A percentile compares a stretch with the other conserved stretches of the same genome.
Evolutionary conservation across 2,888 invertebrate species (phyloP).

Genomic region (Ichneumoninae sp.): DNA sequence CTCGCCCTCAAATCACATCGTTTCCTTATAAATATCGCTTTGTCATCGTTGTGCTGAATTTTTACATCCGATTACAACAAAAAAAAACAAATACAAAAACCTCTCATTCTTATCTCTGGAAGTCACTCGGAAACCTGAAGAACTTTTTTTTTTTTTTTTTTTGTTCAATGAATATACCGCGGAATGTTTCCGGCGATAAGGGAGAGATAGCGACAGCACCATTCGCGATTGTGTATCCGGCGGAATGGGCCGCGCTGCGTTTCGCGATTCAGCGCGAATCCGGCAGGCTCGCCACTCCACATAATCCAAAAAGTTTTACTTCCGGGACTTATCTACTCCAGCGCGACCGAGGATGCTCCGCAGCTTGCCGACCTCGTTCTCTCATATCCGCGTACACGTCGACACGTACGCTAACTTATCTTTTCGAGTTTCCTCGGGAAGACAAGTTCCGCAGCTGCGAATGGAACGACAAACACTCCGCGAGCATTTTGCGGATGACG

Average conservation of each 20-base stretch:
- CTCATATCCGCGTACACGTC: conserved; percentile 4
- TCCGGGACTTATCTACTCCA: conserved; percentile 55
- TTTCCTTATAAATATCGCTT: neutral
- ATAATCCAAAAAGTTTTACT: conserved; percentile 65
- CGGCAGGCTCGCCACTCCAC: conserved; percentile 54
- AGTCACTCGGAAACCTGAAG: neutral
- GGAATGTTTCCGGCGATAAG: conserved; percentile 22
- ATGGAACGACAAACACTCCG: conserved; percentile 60
- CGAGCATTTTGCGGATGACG: neutral
- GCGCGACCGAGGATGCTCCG: neutral
- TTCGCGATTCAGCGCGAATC: conserved; percentile 15
- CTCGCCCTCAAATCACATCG: neutral
- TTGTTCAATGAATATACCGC: neutral
- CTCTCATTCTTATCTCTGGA: neutral
- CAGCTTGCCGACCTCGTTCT: conserved; percentile 6
- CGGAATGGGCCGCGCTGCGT: conserved; percentile 17
- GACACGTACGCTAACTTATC: conserved; percentile 65
- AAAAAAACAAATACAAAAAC: neutral
- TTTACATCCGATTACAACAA: neutral
- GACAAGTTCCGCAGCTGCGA: conserved; percentile 60
- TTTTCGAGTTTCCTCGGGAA: conserved; percentile 56
- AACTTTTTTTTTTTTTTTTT: neutral
- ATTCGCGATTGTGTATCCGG: conserved; percentile 40
- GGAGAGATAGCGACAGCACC: conserved; percentile 22
- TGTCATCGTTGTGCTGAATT: neutral